Base-by-base conservation (phyloP, 2,113 vertebrate genomes). In the Empidonax alnorum region DNA sequence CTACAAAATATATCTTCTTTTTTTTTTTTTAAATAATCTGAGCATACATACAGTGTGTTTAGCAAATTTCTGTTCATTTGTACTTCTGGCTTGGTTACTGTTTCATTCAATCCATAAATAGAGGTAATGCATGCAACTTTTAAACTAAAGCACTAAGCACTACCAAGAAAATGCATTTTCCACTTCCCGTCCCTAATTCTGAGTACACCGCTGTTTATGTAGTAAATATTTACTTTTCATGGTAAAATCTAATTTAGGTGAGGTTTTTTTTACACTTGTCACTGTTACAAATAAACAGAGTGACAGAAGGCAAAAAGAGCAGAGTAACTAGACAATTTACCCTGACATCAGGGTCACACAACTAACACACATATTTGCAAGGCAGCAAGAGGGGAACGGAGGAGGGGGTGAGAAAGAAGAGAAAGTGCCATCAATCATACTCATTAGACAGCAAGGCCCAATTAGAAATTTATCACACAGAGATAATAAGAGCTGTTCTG, bases 391-490 rank as follows among this genome's bases (percentile, higher is more conserved):
- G 4, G 71, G 42, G 35, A 81, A 95, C 31, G 35, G 46, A 69
- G 47, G 31, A 85, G 7, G 20, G 14, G 6, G 4, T 18, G 25
- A 81, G 49, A 84, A 91, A 91, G 71, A 76, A 73, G 24, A 87
- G 55, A 63, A 79, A 86, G 56, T 4, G 4, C 39, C 65, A 90
- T 31, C 4, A 3, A 91, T 63, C 68, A 23, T 4, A 55, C 20
- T 90, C 76, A 90, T 90, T 90, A 95, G 62, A 62, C 86, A 86
- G 77, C 47, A 89, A 69, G 37, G 24, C 65, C 50, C 63, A 77
- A 63, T 90, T 84, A 95, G 55, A 86, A 86, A 94, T 84, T 71
- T 49, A 65, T 80, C 56, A 85, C n/a, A 90, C 53, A 44, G 56
- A 92, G 79, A 69, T 84, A 88, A 76, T 35, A 86, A 87, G 44